Conservation (phyloP, 1,140 invertebrate species). For the Caenorhabditis tropicalis region DNA sequence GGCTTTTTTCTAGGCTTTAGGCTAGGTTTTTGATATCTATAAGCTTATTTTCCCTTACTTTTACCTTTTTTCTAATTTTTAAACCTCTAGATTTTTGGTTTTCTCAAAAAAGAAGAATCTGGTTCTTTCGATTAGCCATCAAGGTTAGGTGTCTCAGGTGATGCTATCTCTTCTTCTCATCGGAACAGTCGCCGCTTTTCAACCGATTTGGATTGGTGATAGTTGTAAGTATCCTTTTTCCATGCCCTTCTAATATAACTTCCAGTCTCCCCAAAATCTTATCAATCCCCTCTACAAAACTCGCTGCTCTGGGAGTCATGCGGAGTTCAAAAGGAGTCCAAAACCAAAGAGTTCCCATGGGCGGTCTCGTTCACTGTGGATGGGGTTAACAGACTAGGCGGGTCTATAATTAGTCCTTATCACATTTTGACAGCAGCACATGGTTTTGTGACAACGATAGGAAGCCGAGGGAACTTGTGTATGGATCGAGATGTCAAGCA, state of each 20-base stretch:
- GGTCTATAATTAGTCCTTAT: slow-evolving; percentile 43
- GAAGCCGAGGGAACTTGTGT: background rate
- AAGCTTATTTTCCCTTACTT: background rate
- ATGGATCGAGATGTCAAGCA: background rate
- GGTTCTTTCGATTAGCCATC: background rate
- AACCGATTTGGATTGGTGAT: background rate
- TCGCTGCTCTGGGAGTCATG: background rate
- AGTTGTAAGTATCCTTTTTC: background rate
- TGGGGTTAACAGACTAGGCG: slow-evolving; percentile 34
- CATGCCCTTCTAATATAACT: background rate
- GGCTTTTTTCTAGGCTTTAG: too few relatives aligned
- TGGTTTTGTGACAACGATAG: slow-evolving; percentile 33
- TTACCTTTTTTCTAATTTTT: background rate
- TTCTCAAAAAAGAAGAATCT: background rate
- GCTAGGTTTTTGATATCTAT: background rate
- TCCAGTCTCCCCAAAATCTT: background rate
- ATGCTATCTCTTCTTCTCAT: background rate
- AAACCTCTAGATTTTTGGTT: too few relatives aligned
- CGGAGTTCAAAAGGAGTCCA: background rate
- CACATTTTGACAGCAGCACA: slow-evolving; percentile 44
- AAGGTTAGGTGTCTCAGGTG: too few relatives aligned
- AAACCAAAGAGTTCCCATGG: slow-evolving; percentile 2
- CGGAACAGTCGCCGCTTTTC: background rate
- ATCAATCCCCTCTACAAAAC: background rate
- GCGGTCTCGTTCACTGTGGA: slow-evolving; percentile 10